Conservation (phyloP, 2,888 invertebrate genomes). For the Hirtodrosophila duncani region DNA sequence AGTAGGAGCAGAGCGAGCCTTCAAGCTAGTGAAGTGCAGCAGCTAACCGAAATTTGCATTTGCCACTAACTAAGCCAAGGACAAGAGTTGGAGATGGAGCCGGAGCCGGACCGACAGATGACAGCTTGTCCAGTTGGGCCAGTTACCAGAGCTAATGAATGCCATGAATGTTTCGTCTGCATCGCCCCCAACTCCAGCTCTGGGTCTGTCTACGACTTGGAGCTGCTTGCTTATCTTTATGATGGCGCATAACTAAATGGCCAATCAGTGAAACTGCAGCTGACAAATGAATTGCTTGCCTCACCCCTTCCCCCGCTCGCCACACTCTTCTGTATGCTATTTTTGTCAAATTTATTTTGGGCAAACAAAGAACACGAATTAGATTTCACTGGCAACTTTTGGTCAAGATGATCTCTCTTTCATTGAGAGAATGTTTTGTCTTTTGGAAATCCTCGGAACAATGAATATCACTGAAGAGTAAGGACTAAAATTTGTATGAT, state of each 20-base stretch:
- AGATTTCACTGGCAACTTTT: no score
- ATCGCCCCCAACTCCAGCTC: not conserved
- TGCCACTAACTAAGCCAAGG: conserved; percentile 53
- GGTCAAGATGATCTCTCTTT: no score
- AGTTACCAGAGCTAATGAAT: conserved; percentile 53
- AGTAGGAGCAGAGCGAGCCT: not conserved
- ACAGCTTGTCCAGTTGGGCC: conserved; percentile 24
- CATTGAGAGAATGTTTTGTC: no score
- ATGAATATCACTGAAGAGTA: no score
- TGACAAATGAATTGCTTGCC: conserved; percentile 40
- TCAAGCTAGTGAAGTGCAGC: conserved; percentile 29
- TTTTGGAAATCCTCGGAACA: no score
- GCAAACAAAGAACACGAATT: no score
- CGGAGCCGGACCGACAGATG: conserved; percentile 30
- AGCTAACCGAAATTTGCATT: conserved; percentile 48
- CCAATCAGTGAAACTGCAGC: conserved; percentile 51
- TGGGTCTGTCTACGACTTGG: conserved; percentile 9
- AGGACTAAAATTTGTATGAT: no score
- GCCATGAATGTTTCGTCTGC: conserved; percentile 13
- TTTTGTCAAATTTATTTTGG: conserved; percentile 7
- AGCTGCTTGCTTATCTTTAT: conserved; percentile 52
- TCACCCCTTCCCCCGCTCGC: not conserved
- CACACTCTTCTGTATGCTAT: not conserved
- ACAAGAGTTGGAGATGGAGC: conserved; percentile 13
- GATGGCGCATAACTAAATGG: conserved; percentile 60